Conservation (phyloP, 2,888 invertebrate genomes). For the Agrotis exclamationis region DNA sequence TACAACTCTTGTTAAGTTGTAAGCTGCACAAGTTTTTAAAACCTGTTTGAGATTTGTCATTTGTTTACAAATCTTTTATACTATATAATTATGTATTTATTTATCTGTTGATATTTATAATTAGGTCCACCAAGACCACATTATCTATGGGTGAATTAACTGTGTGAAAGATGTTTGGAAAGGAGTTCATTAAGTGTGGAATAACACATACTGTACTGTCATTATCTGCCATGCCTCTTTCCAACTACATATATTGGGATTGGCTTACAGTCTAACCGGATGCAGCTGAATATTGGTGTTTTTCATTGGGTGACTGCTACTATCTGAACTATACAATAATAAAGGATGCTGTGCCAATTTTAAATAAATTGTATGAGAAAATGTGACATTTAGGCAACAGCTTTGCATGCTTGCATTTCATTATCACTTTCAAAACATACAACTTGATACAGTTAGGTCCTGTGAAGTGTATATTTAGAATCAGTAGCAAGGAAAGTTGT, state of each 20-base stretch:
- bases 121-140: not conserved
- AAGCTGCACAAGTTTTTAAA: not conserved
- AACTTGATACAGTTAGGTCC: no score
- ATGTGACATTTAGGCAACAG: not conserved
- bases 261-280: no score
- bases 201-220: no score
- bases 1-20: not conserved
- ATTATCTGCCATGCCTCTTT: no score
- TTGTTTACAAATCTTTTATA: not conserved
- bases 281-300: no score
- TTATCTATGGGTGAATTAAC: not conserved
- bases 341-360: no score
- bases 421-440: no score
- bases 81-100: no score
- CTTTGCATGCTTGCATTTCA: not conserved
- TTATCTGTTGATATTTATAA: constrained; percentile 25
- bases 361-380: not conserved
- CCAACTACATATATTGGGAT: no score
- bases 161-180: not conserved
- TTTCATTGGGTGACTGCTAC: no score
- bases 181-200: not conserved
- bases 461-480: not conserved
- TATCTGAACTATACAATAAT: no score
- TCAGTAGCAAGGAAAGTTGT: not conserved
- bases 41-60: not conserved